Evolutionary conservation across 2,888 invertebrate genomes (phyloP), one percentile per base, ranked within the genome.

Genomic region (Halictus quadricinctus): DNA sequence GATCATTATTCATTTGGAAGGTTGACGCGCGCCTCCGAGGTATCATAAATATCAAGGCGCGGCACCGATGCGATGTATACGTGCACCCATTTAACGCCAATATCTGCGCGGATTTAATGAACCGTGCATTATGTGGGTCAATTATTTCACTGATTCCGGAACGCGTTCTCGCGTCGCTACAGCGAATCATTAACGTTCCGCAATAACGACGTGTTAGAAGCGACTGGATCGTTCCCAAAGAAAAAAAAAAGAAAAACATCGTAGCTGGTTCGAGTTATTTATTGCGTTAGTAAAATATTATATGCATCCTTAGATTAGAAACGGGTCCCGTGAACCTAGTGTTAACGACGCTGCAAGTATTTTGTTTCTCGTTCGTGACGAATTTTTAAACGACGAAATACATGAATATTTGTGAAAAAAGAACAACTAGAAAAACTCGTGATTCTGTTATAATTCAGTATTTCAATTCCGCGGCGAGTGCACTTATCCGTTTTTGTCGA

Each of bases 21-120:
- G 74, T 64, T 83, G 79, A 83, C 76, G 58, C 48, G 18, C 43
- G 69, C 50, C 60, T 73, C 76, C 50, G 48, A 73, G 83, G 76
- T 60, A 64, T 79, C 73, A 69, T 79, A 85, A 83, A 85, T 74
- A 64, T 79, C 36, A 73, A 73, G 70, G 21, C 50, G 12, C 10
- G 29, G 36, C 64, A 18, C 15, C 60, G 60, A 60, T 29, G 48
- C 58, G 41, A 46, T 41, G 36, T 72, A 36, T 5, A 48, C 58
- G 48, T 29, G 72, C n/a, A 48, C 41, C 64, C 66, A 48, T 83
- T 85, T 76, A 75, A 83, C 60, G 70, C 74, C 79, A 69, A 84
- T 85, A 76, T 76, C 54, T 66, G 25, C 66, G 0, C 66, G 48
- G 70, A 79, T 78, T 79, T 80, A 80, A 85, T 83, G 60, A 80